phyloP scores from a whole-genome alignment of 2,113 vertebrate species.

The Stegostoma tigrinum region DNA sequence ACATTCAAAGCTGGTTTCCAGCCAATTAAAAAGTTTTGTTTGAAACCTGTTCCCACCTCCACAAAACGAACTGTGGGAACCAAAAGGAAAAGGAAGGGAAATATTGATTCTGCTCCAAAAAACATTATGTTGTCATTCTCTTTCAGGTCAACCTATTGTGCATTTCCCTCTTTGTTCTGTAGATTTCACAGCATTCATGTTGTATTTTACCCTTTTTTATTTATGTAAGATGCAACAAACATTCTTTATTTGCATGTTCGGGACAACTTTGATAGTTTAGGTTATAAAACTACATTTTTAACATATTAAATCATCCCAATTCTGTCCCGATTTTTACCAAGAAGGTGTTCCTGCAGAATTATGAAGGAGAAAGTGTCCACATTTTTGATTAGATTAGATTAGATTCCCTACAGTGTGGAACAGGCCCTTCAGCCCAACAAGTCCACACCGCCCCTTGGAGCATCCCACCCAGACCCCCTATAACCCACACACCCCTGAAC shows the following conservation, averaged over 20 bases:
- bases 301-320: background rate
- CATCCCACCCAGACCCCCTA: too few relatives aligned
- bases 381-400: too few relatives aligned
- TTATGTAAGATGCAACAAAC: background rate
- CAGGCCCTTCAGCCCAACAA: too few relatives aligned
- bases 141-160: background rate
- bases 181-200: background rate
- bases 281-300: background rate
- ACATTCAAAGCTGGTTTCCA: background rate
- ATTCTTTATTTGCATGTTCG: background rate
- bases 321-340: background rate
- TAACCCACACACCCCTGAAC: too few relatives aligned
- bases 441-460: too few relatives aligned
- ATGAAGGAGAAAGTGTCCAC: background rate
- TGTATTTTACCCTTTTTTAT: background rate
- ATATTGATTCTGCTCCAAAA: background rate
- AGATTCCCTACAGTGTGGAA: too few relatives aligned
- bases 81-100: background rate
- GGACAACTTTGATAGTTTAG: background rate
- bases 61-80: background rate
- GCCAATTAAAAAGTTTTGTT: background rate
- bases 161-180: background rate
- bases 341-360: background rate
- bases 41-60: background rate
- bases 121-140: background rate